A percentile compares a stretch with the other conserved stretches of the same genome.
Evolutionary conservation across 1,140 invertebrate genomes (phyloP).

Genomic region (Leptonema lineaticorne): DNA sequence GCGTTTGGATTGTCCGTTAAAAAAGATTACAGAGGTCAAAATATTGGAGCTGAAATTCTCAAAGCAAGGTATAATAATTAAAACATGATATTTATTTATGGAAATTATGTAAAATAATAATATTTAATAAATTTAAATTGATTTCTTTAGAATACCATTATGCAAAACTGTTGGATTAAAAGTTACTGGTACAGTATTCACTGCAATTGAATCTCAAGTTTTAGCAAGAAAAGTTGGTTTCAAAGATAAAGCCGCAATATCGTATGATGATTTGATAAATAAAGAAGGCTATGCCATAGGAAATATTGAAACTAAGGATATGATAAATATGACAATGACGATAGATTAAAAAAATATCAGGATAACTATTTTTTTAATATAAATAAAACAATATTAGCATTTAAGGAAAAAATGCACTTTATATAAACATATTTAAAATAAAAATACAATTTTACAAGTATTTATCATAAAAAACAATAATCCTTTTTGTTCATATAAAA

Average conservation of each 20-base stretch:
- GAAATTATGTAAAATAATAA: too few species aligned
- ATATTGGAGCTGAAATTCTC: conserved; percentile 51
- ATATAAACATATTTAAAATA: too few species aligned
- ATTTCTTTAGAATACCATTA: conserved; percentile 33
- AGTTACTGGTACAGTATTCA: conserved; percentile 36
- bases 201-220: conserved; percentile 35
- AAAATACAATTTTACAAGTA: too few species aligned
- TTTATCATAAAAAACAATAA: too few species aligned
- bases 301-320: conserved; percentile 20
- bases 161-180: conserved; percentile 37
- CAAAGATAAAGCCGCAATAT: conserved; percentile 24
- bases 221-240: conserved; percentile 36
- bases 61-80: conserved; percentile 46
- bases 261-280: conserved; percentile 27
- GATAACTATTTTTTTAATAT: too few species aligned
- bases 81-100: not conserved
- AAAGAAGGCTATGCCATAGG: conserved; percentile 15
- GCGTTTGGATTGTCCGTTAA: conserved; percentile 51
- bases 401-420: too few species aligned
- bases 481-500: too few species aligned
- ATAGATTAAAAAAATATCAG: too few species aligned
- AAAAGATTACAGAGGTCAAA: conserved; percentile 50
- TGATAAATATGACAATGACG: conserved; percentile 28
- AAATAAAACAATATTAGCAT: too few species aligned
- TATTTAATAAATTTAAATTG: not conserved